Evolutionary conservation across 2,113 vertebrate species (phyloP).

Genomic region (Cyanoderma ruficeps): DNA sequence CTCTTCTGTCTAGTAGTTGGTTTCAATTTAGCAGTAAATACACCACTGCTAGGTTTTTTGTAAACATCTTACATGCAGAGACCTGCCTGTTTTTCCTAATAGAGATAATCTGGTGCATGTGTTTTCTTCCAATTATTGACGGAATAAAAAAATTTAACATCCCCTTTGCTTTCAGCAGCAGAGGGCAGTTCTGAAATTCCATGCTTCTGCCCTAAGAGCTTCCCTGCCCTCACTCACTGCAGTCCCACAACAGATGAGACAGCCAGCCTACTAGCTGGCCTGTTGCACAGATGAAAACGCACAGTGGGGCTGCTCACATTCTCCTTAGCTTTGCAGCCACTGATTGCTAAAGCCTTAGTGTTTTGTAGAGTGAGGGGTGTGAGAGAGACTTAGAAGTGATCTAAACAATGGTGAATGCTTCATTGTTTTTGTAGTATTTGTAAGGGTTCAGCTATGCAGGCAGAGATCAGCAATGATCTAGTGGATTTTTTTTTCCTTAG

Average conservation of each 20-base stretch:
- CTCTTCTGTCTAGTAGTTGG: background rate
- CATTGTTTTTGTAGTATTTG: background rate
- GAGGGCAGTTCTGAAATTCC: background rate
- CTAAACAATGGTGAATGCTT: background rate
- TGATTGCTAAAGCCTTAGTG: background rate
- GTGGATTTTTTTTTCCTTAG: fast-evolving
- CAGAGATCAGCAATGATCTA: background rate
- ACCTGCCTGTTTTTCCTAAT: background rate
- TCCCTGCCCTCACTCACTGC: background rate
- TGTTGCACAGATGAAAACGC: background rate
- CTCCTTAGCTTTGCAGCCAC: background rate
- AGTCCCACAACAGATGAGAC: background rate
- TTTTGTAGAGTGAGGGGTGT: background rate
- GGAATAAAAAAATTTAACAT: background rate
- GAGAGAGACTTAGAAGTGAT: background rate
- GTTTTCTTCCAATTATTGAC: background rate
- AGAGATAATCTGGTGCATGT: background rate
- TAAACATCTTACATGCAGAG: background rate
- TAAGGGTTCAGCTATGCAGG: background rate
- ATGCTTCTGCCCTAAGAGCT: background rate
- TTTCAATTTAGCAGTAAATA: background rate
- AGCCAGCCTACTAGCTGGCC: background rate
- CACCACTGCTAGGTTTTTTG: background rate
- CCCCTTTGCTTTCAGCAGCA: background rate
- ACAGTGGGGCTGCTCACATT: fast-evolving